These are phyloP conservation scores for Ophion obscuratus DNA, from an alignment of 2,888 invertebrate genomes.

Conservation along the genomic window DNA sequence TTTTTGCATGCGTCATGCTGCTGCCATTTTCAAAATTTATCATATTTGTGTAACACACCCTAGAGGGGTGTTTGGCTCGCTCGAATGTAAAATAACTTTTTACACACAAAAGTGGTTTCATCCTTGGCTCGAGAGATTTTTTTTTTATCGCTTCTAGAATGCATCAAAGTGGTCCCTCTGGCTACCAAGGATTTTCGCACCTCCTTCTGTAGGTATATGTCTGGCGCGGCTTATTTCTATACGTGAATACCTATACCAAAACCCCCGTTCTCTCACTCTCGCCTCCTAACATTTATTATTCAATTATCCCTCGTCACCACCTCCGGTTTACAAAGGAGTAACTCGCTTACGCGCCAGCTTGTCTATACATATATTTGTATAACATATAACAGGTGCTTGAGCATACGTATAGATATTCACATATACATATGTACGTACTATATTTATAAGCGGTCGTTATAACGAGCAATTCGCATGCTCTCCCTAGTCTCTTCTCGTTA, in stretches of 20 bases:
- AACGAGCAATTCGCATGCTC: slow-evolving; percentile 19
- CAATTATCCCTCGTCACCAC: slow-evolving; percentile 69
- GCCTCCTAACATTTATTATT: slow-evolving; percentile 68
- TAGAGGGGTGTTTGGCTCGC: not conserved
- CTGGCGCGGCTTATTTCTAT: slow-evolving; percentile 15
- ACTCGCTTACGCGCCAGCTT: slow-evolving; percentile 53
- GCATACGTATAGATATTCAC: slow-evolving; percentile 1
- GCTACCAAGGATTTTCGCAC: slow-evolving; percentile 41
- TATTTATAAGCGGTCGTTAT: slow-evolving; percentile 48
- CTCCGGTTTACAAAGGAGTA: slow-evolving; percentile 66
- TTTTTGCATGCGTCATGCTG: not conserved
- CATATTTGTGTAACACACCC: not conserved
- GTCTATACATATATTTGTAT: slow-evolving; percentile 25
- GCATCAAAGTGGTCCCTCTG: slow-evolving; percentile 54
- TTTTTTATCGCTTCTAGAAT: slow-evolving; percentile 31
- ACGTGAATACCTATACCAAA: slow-evolving; percentile 20
- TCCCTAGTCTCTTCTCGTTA: not conserved
- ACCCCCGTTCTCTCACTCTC: slow-evolving; percentile 16
- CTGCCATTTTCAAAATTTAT: not conserved
- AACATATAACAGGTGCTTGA: not conserved
- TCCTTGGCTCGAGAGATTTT: slow-evolving; percentile 31
- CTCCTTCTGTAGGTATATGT: slow-evolving; percentile 2
- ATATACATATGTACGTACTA: slow-evolving; percentile 18
- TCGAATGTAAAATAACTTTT: not conserved
- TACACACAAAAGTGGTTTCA: not conserved